These are phyloP conservation scores for Dicentrarchus labrax DNA, from an alignment of 2,113 vertebrate genomes.

Conservation along the genomic window DNA sequence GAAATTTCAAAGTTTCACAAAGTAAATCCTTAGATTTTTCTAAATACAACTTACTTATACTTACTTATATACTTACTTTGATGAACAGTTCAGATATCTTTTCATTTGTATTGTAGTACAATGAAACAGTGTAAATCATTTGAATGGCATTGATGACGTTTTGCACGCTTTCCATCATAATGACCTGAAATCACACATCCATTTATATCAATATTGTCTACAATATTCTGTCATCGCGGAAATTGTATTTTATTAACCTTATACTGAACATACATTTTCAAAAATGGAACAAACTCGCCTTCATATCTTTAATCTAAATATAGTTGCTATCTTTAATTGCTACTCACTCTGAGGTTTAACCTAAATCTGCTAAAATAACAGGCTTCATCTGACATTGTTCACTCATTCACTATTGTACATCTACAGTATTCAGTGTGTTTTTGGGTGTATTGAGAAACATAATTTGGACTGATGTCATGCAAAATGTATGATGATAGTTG, in stretches of 20 bases:
- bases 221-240: neutral
- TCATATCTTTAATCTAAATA: no score
- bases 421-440: no score
- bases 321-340: no score
- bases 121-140: slow-evolving; percentile 87
- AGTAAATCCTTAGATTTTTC: neutral
- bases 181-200: slow-evolving; percentile 80
- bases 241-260: neutral
- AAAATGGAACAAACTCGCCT: neutral
- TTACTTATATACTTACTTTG: slow-evolving; percentile 79
- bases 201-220: neutral
- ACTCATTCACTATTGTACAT: neutral
- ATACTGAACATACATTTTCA: neutral
- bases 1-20: neutral
- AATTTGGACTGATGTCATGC: neutral
- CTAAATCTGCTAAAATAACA: neutral
- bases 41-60: neutral
- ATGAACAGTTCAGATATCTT: slow-evolving; percentile 88
- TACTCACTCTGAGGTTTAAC: neutral
- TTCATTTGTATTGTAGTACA: slow-evolving; percentile 88
- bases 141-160: slow-evolving; percentile 86
- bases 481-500: neutral
- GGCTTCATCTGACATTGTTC: neutral
- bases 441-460: no score
- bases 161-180: slow-evolving; percentile 86